Percentiles rank a stretch among this genome's conserved stretches.
These are phyloP conservation scores for Phymanthus crucifer DNA, from an alignment of 92 coral and sea anemone genomes.

Conservation along the genomic window DNA sequence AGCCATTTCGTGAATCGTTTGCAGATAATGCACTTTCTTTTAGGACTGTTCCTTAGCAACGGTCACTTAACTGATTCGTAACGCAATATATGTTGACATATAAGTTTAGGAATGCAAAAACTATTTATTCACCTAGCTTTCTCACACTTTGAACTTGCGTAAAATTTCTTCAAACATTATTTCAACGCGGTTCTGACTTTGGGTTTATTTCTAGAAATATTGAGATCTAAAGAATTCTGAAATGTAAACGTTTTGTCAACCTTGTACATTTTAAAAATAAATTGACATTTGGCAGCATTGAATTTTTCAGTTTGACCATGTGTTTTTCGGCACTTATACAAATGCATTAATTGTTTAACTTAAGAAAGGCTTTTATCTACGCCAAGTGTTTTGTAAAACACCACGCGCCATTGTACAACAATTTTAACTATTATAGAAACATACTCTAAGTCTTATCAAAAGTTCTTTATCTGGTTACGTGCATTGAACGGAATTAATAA, in stretches of 20 bases:
- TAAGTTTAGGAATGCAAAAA: not conserved
- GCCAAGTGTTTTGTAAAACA: not conserved
- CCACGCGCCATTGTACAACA: not conserved
- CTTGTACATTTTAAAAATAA: not conserved
- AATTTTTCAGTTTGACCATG: not conserved
- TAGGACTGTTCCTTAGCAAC: not conserved
- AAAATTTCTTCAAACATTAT: not conserved
- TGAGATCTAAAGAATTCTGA: not conserved
- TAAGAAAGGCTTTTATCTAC: not conserved
- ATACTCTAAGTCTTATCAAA: not conserved
- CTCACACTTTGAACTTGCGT: not conserved
- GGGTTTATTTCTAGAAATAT: not conserved
- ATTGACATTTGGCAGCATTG: not conserved
- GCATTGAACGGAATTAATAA: not conserved
- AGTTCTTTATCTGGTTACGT: not conserved
- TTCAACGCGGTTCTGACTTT: not conserved
- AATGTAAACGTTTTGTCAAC: not conserved
- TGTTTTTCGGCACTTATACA: not conserved
- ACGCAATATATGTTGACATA: not conserved
- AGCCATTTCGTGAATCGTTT: not conserved
- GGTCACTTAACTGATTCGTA: not conserved
- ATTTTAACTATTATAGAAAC: not conserved
- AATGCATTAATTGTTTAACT: not conserved
- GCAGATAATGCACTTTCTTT: not conserved
- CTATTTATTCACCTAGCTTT: not conserved